A percentile compares a stretch with the other conserved stretches of the same genome.
Evolutionary conservation across 2,797 vertebrate genomes (phyloP).

Genomic region (Myotis vivesi): DNA sequence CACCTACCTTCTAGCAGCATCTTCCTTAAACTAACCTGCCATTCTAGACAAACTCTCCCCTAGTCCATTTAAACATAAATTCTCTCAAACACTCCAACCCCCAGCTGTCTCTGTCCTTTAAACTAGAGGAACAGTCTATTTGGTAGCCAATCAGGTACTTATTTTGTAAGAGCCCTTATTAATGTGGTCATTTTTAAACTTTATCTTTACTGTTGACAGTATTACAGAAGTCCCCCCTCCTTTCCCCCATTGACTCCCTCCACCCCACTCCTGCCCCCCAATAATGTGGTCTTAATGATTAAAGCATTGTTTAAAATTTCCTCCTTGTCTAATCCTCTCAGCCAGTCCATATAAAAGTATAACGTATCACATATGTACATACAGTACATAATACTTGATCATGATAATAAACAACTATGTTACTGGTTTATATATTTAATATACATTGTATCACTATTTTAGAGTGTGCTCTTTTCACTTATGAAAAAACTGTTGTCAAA

Average conservation of each 20-base stretch:
- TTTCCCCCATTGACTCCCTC: not conserved
- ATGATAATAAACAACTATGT: not conserved
- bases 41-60: not conserved
- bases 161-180: not conserved
- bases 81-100: not conserved
- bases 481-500: not conserved
- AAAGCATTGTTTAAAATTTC: not conserved
- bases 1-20: not conserved
- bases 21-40: not conserved
- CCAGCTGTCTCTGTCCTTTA: not conserved
- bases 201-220: not conserved
- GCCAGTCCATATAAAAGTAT: not conserved
- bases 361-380: not conserved
- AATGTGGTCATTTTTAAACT: not conserved
- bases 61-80: not conserved
- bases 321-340: slow-evolving; percentile 4
- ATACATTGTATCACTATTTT: not conserved
- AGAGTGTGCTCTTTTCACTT: not conserved
- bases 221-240: not conserved
- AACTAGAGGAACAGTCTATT: not conserved
- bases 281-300: slow-evolving; percentile 1
- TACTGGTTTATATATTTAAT: not conserved
- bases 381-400: not conserved
- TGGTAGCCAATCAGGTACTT: not conserved
- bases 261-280: not conserved